A percentile compares a stretch with the other conserved stretches of the same genome.
Evolutionary conservation across 1,140 invertebrate genomes (phyloP).

Genomic region (Tigriopus japonicus): DNA sequence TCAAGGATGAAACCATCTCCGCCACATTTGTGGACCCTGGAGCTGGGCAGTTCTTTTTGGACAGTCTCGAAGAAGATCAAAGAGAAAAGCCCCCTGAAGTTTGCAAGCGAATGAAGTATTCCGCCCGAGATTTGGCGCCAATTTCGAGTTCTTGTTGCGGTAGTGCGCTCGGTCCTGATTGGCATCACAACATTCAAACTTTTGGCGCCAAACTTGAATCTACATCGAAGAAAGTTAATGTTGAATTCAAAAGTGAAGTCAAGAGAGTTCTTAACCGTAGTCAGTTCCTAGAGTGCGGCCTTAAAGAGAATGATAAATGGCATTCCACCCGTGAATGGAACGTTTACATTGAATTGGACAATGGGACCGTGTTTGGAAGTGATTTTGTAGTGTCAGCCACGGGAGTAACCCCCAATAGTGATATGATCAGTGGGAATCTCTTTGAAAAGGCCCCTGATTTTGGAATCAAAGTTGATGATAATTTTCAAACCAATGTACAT

Average conservation of each 20-base stretch:
- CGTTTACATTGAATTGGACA: slow-evolving; percentile 49
- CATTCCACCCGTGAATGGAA: slow-evolving; percentile 22
- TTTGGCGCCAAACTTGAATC: slow-evolving; percentile 27
- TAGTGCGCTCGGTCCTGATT: slow-evolving; percentile 83
- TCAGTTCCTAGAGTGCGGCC: neutral
- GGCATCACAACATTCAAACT: slow-evolving; percentile 53
- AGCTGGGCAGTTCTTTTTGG: slow-evolving; percentile 79
- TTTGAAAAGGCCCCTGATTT: slow-evolving; percentile 45
- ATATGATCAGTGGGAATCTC: slow-evolving; percentile 21
- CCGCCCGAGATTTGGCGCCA: slow-evolving; percentile 17
- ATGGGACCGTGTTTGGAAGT: slow-evolving; percentile 52
- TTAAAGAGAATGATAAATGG: slow-evolving; percentile 29
- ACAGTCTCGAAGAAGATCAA: slow-evolving; percentile 24
- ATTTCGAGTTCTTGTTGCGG: slow-evolving; percentile 27
- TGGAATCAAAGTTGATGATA: slow-evolving; percentile 56
- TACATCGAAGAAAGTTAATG: slow-evolving; percentile 20
- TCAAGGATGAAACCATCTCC: slow-evolving; percentile 79
- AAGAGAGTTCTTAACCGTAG: neutral
- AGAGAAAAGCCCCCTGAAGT: slow-evolving; percentile 14
- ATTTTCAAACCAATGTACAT: slow-evolving; percentile 54
- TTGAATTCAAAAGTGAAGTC: neutral
- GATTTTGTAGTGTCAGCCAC: slow-evolving; percentile 91
- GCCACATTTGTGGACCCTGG: slow-evolving; percentile 85
- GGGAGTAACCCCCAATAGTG: slow-evolving; percentile 52
- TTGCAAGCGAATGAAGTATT: slow-evolving; percentile 28